phyloP scores from a whole-genome alignment of 1,140 invertebrate species.

The Drosophila ananassae region DNA sequence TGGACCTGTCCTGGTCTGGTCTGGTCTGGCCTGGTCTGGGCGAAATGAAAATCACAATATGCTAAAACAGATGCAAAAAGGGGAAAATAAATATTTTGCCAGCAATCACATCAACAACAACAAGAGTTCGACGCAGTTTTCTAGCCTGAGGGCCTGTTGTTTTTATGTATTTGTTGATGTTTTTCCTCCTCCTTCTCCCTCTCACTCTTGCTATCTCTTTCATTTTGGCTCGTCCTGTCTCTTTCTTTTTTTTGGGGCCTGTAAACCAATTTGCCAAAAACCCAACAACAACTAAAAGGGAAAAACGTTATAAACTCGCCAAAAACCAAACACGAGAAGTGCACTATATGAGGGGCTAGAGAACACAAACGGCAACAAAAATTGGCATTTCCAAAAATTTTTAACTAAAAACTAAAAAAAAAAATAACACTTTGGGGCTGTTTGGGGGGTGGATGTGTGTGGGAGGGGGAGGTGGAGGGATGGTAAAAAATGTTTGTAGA shows the following conservation, averaged over 20 bases:
- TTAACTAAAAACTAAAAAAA: conserved; percentile 3
- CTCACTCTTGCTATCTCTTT: neutral
- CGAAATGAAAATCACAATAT: conserved; percentile 32
- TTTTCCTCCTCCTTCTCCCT: neutral
- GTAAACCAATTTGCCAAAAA: conserved; percentile 59
- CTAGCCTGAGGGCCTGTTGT: conserved; percentile 22
- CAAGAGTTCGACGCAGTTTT: conserved; percentile 33
- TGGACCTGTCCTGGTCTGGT: neutral
- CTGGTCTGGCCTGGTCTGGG: too few species aligned
- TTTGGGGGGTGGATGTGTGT: neutral
- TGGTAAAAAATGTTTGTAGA: conserved; percentile 12
- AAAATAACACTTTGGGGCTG: neutral
- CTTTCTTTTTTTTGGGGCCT: conserved; percentile 9
- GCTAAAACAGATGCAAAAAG: conserved; percentile 31
- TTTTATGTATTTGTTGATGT: conserved; percentile 22
- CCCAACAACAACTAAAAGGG: neutral
- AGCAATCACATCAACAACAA: conserved; percentile 39
- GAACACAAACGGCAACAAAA: conserved; percentile 50
- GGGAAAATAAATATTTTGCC: conserved; percentile 43
- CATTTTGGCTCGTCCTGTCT: too few species aligned
- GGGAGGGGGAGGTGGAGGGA: conserved; percentile 1
- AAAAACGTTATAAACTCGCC: conserved; percentile 40
- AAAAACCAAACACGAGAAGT: conserved; percentile 14
- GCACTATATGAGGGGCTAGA: neutral
- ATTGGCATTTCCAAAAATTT: conserved; percentile 40